Evolutionary conservation across 2,888 invertebrate species (phyloP), one percentile per base, ranked within the genome.

Genomic region (Neria commutata): DNA sequence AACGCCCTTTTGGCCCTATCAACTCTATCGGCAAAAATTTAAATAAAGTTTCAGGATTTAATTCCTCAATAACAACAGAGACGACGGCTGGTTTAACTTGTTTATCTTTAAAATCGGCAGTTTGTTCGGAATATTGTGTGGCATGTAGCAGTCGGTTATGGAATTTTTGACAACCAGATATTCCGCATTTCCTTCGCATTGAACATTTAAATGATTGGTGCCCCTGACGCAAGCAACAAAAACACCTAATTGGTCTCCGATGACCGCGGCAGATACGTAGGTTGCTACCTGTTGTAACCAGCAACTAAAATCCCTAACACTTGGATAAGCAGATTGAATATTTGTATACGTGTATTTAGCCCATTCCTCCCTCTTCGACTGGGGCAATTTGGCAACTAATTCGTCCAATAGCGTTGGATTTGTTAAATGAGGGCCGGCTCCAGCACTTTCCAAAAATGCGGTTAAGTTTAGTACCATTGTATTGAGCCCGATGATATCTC

Each of bases 341-440:
- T 29, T 40, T 8, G 59, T n/a, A n/a, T n/a, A 14, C n/a, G 51
- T 47, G 37, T 59, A 52, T 25, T 55, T 50, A 3, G 40, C 24
- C 56, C 56, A 60, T 10, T 63, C 56, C 21, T 60, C 60, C 2
- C 54, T n/a, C n/a, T n/a, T n/a, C n/a, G n/a, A n/a, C n/a, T n/a
- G n/a, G n/a, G n/a, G n/a, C n/a, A n/a, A n/a, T n/a, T n/a, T n/a
- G n/a, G n/a, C n/a, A n/a, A n/a, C n/a, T n/a, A n/a, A n/a, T n/a
- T n/a, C n/a, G n/a, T n/a, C n/a, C n/a, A n/a, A n/a, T n/a, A n/a
- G n/a, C n/a, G n/a, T n/a, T n/a, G n/a, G n/a, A n/a, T n/a, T n/a
- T n/a, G n/a, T n/a, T n/a, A n/a, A n/a, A n/a, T n/a, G n/a, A n/a
- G n/a, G n/a, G n/a, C n/a, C n/a, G n/a, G 60, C 58, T 1, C 51